A percentile compares a stretch with the other conserved stretches of the same genome.
phyloP scores from a whole-genome alignment of 2,888 invertebrate genomes.

The Steromphala cineraria region DNA sequence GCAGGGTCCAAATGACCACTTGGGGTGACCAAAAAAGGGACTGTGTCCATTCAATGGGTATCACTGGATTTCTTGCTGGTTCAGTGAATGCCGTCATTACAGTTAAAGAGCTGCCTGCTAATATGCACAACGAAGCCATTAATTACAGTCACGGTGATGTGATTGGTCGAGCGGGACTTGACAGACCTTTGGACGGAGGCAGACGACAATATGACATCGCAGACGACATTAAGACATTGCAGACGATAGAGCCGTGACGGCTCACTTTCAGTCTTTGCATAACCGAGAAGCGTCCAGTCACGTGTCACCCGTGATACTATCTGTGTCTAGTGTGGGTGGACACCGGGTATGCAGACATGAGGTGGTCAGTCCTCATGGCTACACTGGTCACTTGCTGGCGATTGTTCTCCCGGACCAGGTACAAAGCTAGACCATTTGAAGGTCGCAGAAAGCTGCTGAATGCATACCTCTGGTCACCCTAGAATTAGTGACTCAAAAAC shows the following conservation, averaged over 20 bases:
- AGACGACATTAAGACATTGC: not conserved
- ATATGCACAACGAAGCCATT: not conserved
- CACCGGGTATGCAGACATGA: not conserved
- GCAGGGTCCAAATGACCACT: not conserved
- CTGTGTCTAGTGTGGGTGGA: not conserved
- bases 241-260: not conserved
- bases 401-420: too few species aligned
- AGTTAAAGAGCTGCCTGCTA: not conserved
- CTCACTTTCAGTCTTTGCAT: not conserved
- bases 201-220: not conserved
- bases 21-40: not conserved
- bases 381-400: too few species aligned
- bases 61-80: not conserved
- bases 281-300: not conserved
- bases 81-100: constrained; percentile 13
- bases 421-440: too few species aligned
- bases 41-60: not conserved
- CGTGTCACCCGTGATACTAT: not conserved
- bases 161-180: not conserved
- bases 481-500: too few species aligned
- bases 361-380: too few species aligned
- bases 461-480: too few species aligned
- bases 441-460: too few species aligned
- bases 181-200: not conserved
- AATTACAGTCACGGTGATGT: not conserved